Base-by-base conservation (phyloP, 2,797 vertebrate species). In the Pseudomugil tenellus region DNA sequence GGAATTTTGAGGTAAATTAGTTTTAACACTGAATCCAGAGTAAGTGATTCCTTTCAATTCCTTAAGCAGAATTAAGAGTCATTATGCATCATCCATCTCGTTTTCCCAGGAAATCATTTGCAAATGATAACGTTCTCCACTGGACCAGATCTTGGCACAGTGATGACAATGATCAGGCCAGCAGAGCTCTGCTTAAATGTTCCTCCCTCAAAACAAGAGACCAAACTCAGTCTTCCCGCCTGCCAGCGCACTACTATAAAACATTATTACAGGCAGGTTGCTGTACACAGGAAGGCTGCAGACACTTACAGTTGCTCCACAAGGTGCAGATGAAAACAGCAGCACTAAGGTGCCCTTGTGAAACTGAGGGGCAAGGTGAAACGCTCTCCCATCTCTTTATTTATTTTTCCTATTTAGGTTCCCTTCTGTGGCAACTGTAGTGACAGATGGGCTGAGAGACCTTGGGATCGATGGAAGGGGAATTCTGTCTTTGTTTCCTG, bases 11-110 rank as follows among this genome's bases (percentile, higher is more conserved):
- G 70, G 73, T 79, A 82, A 88, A 91, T 92, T 93, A 87, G 87
- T 84, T 91, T 91, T 90, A 94, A 92, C 91, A 92, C 92, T 88
- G 84, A 92, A 92, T 92, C 84, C 63, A 73, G 77, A 82, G 84
- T 91, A 93, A 94, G 92, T 94, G 92, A 93, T 91, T 92, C 87
- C 89, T 83, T 85, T 87, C 79, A 78, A 91, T 48, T 84, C 91
- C 89, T 91, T 91, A 89, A 91, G 90, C 76, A 60, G 90, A 94
- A 94, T 94, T 93, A 94, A 83, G 79, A 86, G 81, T 91, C 84
- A 91, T 94, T 94, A 93, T 78, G 79, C 82, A 87, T 92, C 88
- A 91, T 91, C 90, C 85, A 88, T 91, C 86, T 90, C 85, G 80
- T 90, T 89, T 89, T 91, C 87, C 84, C 70, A 81, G 85, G 89